Conservation (phyloP, 2,888 invertebrate genomes). For the Barypeithes pellucidus region DNA sequence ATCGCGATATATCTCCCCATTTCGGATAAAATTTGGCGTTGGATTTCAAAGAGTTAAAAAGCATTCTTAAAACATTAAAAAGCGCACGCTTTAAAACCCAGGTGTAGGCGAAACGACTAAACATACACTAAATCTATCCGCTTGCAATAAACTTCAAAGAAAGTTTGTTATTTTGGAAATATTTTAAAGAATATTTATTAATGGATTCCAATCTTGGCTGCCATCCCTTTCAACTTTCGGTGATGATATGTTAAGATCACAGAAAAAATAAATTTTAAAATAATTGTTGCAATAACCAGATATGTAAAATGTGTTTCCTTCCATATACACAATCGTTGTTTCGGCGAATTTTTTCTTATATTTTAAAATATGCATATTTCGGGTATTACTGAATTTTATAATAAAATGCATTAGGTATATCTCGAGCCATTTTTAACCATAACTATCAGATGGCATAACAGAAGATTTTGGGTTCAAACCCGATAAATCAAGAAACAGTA, state of each 20-base stretch:
- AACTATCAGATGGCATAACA: no score
- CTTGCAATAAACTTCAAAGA: constrained; percentile 16
- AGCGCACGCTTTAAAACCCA: neutral
- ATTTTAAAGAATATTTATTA: constrained; percentile 2
- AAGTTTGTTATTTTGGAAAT: neutral
- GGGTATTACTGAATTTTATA: no score
- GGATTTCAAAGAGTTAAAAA: constrained; percentile 1
- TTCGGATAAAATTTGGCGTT: neutral
- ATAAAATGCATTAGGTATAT: no score
- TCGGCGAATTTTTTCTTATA: neutral
- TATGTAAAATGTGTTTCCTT: neutral
- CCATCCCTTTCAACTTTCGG: constrained; percentile 1
- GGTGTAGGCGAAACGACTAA: constrained; percentile 8
- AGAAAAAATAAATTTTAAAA: constrained; percentile 11
- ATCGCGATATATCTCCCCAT: neutral
- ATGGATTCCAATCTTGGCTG: neutral
- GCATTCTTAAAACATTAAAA: neutral
- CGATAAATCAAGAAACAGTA: no score
- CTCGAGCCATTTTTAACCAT: no score
- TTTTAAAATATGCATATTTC: no score
- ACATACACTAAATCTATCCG: constrained; percentile 4
- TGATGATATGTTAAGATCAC: neutral
- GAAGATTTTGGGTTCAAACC: no score
- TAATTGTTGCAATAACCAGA: constrained; percentile 8
- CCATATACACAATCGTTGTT: neutral